Evolutionary conservation across 2,888 invertebrate species (phyloP).

Genomic region (Polydrusus tereticollis): DNA sequence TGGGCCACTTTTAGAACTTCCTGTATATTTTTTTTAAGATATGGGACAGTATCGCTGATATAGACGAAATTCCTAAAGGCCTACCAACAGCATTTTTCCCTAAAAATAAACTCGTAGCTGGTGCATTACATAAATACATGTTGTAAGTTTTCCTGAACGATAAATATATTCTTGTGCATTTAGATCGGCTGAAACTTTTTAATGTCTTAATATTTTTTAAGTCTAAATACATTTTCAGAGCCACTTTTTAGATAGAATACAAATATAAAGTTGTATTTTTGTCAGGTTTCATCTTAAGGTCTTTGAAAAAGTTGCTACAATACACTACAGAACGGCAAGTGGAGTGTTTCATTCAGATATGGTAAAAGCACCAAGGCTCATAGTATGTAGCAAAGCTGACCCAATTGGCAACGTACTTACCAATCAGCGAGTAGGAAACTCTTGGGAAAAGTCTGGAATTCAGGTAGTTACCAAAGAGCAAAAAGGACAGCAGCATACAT

Average conservation of each 20-base stretch:
- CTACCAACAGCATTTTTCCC: constrained; percentile 82
- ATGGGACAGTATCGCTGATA: constrained; percentile 90
- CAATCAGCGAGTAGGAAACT: constrained; percentile 79
- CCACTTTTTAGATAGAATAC: no score
- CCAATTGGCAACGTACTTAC: constrained; percentile 82
- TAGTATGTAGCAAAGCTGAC: constrained; percentile 78
- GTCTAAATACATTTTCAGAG: no score
- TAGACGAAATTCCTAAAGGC: constrained; percentile 78
- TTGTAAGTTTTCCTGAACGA: no score
- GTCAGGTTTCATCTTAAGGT: constrained; percentile 81
- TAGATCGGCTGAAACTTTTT: no score
- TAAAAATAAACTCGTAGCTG: constrained; percentile 77
- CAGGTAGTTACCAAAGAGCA: constrained; percentile 70
- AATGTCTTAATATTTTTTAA: no score
- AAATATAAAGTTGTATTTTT: no score
- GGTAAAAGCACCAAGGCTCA: constrained; percentile 75
- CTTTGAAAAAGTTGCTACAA: constrained; percentile 85
- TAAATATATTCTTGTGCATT: no score
- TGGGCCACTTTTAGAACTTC: not conserved
- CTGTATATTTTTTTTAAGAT: constrained; percentile 71
- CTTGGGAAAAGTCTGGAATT: constrained; percentile 82
- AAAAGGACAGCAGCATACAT: no score
- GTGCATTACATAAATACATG: constrained; percentile 73
- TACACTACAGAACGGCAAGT: constrained; percentile 86
- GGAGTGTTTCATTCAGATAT: constrained; percentile 85